Conservation (phyloP, 2,888 invertebrate species). For the Scaptomyza caliginosa region DNA sequence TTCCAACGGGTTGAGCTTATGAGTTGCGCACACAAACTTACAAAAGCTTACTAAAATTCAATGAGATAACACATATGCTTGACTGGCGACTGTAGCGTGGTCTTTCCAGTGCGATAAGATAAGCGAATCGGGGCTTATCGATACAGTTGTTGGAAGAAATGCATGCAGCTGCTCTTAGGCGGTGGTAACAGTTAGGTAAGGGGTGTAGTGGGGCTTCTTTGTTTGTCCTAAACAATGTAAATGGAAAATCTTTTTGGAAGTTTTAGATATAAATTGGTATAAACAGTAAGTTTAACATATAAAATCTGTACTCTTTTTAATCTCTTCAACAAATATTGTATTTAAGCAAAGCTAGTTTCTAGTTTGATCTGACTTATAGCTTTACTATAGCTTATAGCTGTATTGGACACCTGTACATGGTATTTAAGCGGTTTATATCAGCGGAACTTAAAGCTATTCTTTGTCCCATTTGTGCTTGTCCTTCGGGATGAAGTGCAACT, state of each 20-base stretch:
- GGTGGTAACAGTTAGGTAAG: neutral
- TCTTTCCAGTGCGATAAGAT: slow-evolving; percentile 68
- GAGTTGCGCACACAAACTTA: neutral
- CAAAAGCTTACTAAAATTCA: neutral
- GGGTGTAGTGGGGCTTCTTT: slow-evolving; percentile 5
- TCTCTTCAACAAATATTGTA: no score
- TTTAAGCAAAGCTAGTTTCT: no score
- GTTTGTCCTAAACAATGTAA: slow-evolving; percentile 14
- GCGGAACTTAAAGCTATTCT: slow-evolving; percentile 43
- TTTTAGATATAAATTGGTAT: no score
- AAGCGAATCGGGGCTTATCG: slow-evolving; percentile 50
- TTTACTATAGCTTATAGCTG: slow-evolving; percentile 6
- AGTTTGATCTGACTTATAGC: no score
- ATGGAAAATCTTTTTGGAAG: neutral
- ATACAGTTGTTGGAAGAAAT: slow-evolving; percentile 36
- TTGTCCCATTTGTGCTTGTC: slow-evolving; percentile 60
- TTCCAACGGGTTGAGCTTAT: slow-evolving; percentile 36
- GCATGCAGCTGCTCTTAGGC: slow-evolving; percentile 9
- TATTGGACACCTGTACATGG: slow-evolving; percentile 66
- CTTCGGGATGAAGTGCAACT: slow-evolving; percentile 83
- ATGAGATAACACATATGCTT: neutral
- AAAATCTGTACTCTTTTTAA: no score
- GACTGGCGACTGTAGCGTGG: slow-evolving; percentile 24
- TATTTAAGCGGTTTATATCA: slow-evolving; percentile 63
- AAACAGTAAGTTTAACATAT: no score